A percentile compares a stretch with the other conserved stretches of the same genome.
Evolutionary conservation across 2,888 invertebrate species (phyloP).

Genomic region (Parthenolecanium corni): DNA sequence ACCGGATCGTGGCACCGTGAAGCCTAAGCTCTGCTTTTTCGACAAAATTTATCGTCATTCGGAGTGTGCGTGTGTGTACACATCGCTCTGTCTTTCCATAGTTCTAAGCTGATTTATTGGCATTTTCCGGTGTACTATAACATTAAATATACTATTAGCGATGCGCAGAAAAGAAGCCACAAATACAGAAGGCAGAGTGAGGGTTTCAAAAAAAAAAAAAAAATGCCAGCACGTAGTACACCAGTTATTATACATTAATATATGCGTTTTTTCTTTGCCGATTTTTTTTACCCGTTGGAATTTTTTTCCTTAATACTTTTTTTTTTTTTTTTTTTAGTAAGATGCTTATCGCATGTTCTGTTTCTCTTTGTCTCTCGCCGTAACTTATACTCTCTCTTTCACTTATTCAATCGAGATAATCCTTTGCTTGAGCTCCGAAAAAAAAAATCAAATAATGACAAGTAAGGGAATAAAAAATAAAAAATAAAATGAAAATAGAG

Average conservation of each 20-base stretch:
- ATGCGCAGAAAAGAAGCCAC: background rate
- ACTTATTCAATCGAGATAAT: too few relatives aligned
- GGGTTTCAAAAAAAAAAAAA: background rate
- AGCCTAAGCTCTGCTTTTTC: background rate
- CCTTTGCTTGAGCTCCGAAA: too few relatives aligned
- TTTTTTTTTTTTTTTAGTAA: too few relatives aligned
- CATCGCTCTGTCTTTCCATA: background rate
- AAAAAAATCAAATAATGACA: too few relatives aligned
- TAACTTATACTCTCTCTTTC: too few relatives aligned
- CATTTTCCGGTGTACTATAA: conserved; percentile 8
- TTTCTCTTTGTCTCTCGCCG: too few relatives aligned
- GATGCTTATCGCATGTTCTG: too few relatives aligned
- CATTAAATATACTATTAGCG: background rate
- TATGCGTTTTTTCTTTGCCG: background rate
- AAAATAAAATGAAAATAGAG: too few relatives aligned
- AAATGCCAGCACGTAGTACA: background rate
- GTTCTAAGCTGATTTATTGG: conserved; percentile 13
- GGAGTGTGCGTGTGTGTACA: too few relatives aligned
- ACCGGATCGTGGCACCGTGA: background rate
- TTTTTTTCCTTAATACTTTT: background rate
- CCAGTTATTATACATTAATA: background rate
- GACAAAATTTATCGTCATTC: conserved; percentile 13
- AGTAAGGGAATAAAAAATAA: too few relatives aligned
- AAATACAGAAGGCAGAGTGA: background rate
- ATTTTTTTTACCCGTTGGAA: background rate